These are phyloP conservation scores for Plebejus argus DNA, from an alignment of 2,888 invertebrate genomes.

Conservation along the genomic window DNA sequence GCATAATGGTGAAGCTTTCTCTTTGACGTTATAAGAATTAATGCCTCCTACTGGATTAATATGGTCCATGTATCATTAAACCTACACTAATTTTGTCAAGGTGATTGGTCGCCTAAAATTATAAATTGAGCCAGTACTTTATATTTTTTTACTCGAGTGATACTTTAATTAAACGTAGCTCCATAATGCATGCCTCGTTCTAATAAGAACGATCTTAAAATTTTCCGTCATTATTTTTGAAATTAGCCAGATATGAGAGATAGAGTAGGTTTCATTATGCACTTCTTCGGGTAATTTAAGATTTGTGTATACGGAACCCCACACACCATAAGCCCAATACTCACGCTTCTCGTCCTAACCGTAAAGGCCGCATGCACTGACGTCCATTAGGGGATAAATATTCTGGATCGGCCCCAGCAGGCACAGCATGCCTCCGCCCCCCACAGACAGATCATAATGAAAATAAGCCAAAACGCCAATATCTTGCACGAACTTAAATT, in stretches of 20 bases:
- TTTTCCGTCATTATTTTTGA: no score
- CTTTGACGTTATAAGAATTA: background rate
- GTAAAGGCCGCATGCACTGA: conserved; percentile 22
- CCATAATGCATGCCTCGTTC: no score
- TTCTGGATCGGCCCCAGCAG: conserved; percentile 3
- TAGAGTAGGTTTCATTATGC: no score
- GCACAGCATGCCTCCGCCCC: conserved; percentile 15
- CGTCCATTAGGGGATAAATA: conserved; percentile 22
- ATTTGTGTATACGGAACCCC: background rate
- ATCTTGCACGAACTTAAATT: background rate
- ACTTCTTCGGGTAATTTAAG: no score
- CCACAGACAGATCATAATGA: conserved; percentile 25
- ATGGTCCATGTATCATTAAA: conserved; percentile 1
- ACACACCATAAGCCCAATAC: background rate
- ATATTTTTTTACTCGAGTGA: no score
- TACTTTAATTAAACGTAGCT: no score
- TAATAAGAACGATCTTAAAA: no score
- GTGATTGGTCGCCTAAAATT: background rate
- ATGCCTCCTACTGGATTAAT: conserved; percentile 9
- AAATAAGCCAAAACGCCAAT: conserved; percentile 17
- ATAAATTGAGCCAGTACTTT: no score
- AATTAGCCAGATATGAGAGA: no score
- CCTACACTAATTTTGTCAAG: conserved; percentile 12
- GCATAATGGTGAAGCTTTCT: conserved; percentile 18
- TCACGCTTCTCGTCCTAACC: background rate